Percentiles rank a stretch among this genome's conserved stretches.
phyloP scores from a whole-genome alignment of 1,140 invertebrate genomes.

The Pseudomyrmex flavicornis region DNA sequence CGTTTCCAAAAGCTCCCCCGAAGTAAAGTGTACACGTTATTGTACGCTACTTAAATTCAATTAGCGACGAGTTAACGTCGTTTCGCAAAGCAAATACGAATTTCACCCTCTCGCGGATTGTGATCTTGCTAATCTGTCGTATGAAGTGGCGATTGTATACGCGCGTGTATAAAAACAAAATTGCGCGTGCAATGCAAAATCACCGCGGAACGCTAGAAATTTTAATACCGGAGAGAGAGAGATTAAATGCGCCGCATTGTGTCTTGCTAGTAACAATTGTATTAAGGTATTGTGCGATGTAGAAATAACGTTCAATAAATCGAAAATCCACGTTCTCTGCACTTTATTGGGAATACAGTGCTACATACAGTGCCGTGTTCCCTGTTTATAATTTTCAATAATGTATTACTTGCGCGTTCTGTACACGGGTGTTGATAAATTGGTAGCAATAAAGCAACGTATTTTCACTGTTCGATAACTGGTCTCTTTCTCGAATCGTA shows the following conservation, averaged over 20 bases:
- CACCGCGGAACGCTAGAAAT: conserved; percentile 25
- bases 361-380: background rate
- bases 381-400: conserved; percentile 65
- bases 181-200: background rate
- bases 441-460: conserved; percentile 58
- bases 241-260: conserved; percentile 53
- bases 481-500: conserved; percentile 28
- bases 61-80: background rate
- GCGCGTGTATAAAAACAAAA: background rate
- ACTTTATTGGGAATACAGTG: conserved; percentile 16
- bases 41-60: background rate
- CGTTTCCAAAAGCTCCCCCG: background rate
- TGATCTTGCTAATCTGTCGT: conserved; percentile 9
- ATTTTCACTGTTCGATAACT: conserved; percentile 50
- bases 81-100: conserved; percentile 3
- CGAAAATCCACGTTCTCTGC: conserved; percentile 47
- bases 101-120: background rate
- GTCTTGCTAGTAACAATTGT: conserved; percentile 52
- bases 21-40: conserved; percentile 1
- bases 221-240: background rate
- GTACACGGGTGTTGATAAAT: conserved; percentile 45
- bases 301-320: conserved; percentile 53
- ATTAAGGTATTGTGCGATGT: conserved; percentile 48
- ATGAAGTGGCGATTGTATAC: background rate
- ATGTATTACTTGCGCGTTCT: conserved; percentile 45